Evolutionary conservation across 1,140 invertebrate genomes (phyloP), one percentile per base, ranked within the genome.

Genomic region (Rhizoglyphus robini): DNA sequence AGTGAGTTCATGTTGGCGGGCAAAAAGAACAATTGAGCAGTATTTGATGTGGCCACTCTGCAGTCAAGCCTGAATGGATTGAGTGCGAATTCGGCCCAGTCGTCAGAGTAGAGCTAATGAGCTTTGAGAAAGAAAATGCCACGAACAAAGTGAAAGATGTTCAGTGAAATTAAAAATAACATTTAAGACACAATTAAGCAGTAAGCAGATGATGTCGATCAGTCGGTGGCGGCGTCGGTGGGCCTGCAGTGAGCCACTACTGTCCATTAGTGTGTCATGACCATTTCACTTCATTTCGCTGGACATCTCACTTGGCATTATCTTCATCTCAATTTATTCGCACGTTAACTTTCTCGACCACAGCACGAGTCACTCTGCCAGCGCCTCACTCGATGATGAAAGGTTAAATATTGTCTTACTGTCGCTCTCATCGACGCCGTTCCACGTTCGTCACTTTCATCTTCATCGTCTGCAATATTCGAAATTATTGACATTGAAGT

Each of bases 91-190:
- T n/a, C n/a, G n/a, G n/a, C n/a, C n/a, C n/a, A n/a, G n/a, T n/a
- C n/a, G n/a, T n/a, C n/a, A n/a, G n/a, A n/a, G n/a, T n/a, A n/a
- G n/a, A n/a, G n/a, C n/a, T n/a, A n/a, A n/a, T n/a, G n/a, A n/a
- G n/a, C n/a, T n/a, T n/a, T n/a, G n/a, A n/a, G n/a, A n/a, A n/a
- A n/a, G n/a, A n/a, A n/a, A n/a, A n/a, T n/a, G n/a, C n/a, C n/a
- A n/a, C n/a, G n/a, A n/a, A n/a, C n/a, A n/a, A n/a, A n/a, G n/a
- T n/a, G n/a, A n/a, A n/a, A n/a, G n/a, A n/a, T n/a, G n/a, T n/a
- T n/a, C n/a, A n/a, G n/a, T 34, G 27, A 32, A 60, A 60, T 60
- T 60, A 60, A 60, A 54, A 60, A 60, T 60, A 60, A 60, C 27
- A 60, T n/a, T 29, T 3, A 60, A 15, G 2, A 32, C 29, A 60